Percentiles rank a stretch among this genome's conserved stretches.
These are phyloP conservation scores for Psephotus haematonotus DNA, from an alignment of 2,113 vertebrate species.

Conservation along the genomic window DNA sequence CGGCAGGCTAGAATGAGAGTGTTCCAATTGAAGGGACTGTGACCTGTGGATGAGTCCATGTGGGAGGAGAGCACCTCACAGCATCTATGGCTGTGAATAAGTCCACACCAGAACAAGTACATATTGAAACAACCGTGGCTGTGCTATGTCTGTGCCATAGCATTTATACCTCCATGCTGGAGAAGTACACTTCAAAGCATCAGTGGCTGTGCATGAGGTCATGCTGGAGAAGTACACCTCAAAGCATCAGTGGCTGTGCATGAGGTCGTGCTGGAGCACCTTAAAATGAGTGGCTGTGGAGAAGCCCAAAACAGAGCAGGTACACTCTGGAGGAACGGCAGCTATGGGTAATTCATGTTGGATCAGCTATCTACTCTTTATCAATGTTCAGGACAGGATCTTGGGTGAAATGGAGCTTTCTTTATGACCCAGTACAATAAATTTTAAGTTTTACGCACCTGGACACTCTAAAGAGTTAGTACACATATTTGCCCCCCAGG, in stretches of 20 bases:
- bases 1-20: neutral
- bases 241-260: neutral
- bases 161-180: neutral
- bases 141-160: neutral
- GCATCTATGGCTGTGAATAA: fast-evolving
- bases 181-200: neutral
- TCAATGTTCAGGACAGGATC: neutral
- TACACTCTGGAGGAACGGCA: neutral
- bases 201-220: neutral
- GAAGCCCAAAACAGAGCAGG: neutral
- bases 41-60: neutral
- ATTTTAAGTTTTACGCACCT: neutral
- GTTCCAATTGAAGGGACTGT: neutral
- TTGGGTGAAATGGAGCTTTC: neutral
- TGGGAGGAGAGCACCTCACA: neutral
- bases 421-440: neutral
- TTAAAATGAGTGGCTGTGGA: neutral
- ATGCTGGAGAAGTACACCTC: neutral
- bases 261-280: neutral
- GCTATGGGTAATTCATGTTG: neutral
- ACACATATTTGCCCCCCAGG: neutral
- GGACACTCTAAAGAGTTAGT: neutral
- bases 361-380: neutral
- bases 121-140: neutral
- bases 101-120: neutral